Conservation (phyloP, 2,888 invertebrate species). For the Chymomyza amoena region DNA sequence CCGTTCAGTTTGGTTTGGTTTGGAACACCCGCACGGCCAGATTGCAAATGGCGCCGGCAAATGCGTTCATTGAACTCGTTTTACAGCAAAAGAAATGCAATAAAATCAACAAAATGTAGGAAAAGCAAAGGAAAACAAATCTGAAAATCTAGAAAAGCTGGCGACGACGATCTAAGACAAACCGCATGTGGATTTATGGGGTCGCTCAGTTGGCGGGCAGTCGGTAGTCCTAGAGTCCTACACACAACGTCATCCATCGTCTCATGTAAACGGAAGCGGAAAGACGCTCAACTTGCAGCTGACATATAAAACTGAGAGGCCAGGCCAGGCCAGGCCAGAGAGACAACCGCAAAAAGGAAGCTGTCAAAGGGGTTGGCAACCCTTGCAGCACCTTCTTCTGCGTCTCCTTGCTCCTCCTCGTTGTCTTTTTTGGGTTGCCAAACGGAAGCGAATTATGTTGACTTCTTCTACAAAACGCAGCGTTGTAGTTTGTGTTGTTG, state of each 20-base stretch:
- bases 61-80: conserved; percentile 65
- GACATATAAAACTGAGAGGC: conserved; percentile 34
- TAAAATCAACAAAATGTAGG: conserved; percentile 45
- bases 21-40: not conserved
- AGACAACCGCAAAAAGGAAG: conserved; percentile 56
- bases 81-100: conserved; percentile 46
- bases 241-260: conserved; percentile 26
- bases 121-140: conserved; percentile 17
- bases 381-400: conserved; percentile 32
- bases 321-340: too few species aligned
- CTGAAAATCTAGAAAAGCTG: conserved; percentile 34
- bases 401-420: not conserved
- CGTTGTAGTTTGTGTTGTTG: not conserved
- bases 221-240: not conserved
- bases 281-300: conserved; percentile 60
- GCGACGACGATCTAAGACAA: conserved; percentile 58
- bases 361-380: conserved; percentile 58
- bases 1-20: too few species aligned
- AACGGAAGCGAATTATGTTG: conserved; percentile 66
- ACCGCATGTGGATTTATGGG: conserved; percentile 58
- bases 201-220: conserved; percentile 22
- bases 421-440: conserved; percentile 32
- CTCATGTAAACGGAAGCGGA: conserved; percentile 54
- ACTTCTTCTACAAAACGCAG: conserved; percentile 40
- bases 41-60: conserved; percentile 57